Conservation (phyloP, 2,113 vertebrate genomes). For the Melanotaenia duboulayi region DNA sequence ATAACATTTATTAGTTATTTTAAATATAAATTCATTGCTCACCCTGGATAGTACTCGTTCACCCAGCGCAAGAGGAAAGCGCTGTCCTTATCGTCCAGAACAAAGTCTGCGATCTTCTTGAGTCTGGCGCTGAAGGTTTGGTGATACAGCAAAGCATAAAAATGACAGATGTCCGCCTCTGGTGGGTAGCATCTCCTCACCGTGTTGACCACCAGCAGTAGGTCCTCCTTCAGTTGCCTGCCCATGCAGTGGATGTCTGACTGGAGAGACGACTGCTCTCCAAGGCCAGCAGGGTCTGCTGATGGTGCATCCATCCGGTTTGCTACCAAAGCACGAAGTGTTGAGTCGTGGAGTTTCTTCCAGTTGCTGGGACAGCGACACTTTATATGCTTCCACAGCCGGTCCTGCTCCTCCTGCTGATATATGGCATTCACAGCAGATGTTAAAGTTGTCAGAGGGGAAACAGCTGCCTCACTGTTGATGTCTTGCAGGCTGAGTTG, state of each 20-base stretch:
- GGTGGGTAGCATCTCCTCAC: constrained; percentile 86
- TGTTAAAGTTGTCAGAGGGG: constrained; percentile 50
- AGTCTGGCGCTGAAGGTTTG: constrained; percentile 77
- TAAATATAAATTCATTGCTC: constrained; percentile 7
- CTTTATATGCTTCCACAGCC: constrained; percentile 42
- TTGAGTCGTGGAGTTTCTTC: not conserved
- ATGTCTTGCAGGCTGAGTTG: constrained; percentile 63
- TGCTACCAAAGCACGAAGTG: fast-evolving
- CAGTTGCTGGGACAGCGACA: constrained; percentile 32
- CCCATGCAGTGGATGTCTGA: constrained; percentile 80
- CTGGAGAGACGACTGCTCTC: constrained; percentile 41
- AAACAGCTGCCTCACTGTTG: not conserved
- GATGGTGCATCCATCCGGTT: not conserved
- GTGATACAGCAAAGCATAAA: constrained; percentile 87
- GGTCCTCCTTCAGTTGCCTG: constrained; percentile 84
- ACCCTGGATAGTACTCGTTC: constrained; percentile 84
- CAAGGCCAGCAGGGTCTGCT: fast-evolving
- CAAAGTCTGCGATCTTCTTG: constrained; percentile 76
- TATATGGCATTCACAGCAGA: constrained; percentile 84
- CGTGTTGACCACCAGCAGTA: constrained; percentile 79
- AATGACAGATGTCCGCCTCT: constrained; percentile 82
- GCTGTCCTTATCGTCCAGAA: constrained; percentile 83
- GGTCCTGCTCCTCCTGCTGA: constrained; percentile 86
- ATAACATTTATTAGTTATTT: too few species aligned
- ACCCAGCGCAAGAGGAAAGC: constrained; percentile 87